Conservation (phyloP, 2,797 vertebrate species). For the Pagetopsis macropterus region DNA sequence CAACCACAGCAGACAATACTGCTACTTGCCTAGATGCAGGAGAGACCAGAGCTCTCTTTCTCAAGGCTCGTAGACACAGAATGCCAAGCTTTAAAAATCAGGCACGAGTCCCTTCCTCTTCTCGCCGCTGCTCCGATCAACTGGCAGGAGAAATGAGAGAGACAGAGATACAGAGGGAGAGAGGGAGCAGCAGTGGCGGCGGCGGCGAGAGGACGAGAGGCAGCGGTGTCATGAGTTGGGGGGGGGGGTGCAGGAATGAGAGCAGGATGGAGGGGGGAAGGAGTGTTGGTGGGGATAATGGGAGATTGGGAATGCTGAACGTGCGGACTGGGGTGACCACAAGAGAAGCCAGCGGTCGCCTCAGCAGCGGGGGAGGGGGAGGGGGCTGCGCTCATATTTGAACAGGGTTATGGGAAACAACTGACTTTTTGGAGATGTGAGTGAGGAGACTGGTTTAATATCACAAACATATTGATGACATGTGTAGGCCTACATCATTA, state of each 20-base stretch:
- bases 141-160: slow-evolving; percentile 44
- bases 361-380: slow-evolving; percentile 59
- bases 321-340: slow-evolving; percentile 61
- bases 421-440: slow-evolving; percentile 25
- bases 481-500: background rate
- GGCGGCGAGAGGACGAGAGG: slow-evolving; percentile 51
- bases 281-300: slow-evolving; percentile 50
- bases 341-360: slow-evolving; percentile 62
- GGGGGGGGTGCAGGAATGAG: slow-evolving; percentile 51
- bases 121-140: slow-evolving; percentile 39
- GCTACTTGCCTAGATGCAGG: slow-evolving; percentile 88
- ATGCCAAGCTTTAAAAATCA: slow-evolving; percentile 50
- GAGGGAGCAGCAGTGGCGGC: slow-evolving; percentile 55
- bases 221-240: slow-evolving; percentile 57
- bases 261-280: slow-evolving; percentile 35
- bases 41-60: slow-evolving; percentile 46
- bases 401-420: slow-evolving; percentile 40
- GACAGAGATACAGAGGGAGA: slow-evolving; percentile 44
- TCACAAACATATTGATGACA: background rate
- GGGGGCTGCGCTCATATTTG: slow-evolving; percentile 28
- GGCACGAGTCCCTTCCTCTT: slow-evolving; percentile 34
- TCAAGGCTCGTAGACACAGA: slow-evolving; percentile 38
- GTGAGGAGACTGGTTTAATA: background rate
- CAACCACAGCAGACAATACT: slow-evolving; percentile 63
- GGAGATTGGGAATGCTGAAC: slow-evolving; percentile 65